Evolutionary conservation across 2,113 vertebrate genomes (phyloP).

Genomic region (Pelvicachromis taeniatus): DNA sequence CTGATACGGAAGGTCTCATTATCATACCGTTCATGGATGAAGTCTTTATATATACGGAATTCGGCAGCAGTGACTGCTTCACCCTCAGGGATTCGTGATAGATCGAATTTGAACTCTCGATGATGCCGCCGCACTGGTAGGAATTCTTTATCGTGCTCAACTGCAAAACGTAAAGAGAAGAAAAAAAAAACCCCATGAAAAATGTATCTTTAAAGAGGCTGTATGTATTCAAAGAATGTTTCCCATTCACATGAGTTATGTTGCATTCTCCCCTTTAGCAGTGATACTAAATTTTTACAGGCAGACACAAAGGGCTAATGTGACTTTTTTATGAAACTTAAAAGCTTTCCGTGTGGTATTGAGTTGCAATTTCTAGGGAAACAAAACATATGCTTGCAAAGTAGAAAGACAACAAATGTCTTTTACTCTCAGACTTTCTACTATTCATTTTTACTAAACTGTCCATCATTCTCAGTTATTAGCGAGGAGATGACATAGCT

Average conservation of each 20-base stretch:
- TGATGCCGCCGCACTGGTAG: slow-evolving; percentile 89
- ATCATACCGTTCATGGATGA: slow-evolving; percentile 85
- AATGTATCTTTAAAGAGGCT: neutral
- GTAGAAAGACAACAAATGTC: neutral
- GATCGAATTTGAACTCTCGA: slow-evolving; percentile 90
- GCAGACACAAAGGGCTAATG: neutral
- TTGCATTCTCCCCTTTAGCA: neutral
- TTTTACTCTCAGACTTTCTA: neutral
- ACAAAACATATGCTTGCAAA: neutral
- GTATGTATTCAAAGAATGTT: neutral
- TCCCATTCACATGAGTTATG: neutral
- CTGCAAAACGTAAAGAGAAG: slow-evolving; percentile 58
- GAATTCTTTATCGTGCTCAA: slow-evolving; percentile 93
- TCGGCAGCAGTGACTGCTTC: slow-evolving; percentile 92
- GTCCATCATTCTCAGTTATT: slow-evolving; percentile 1
- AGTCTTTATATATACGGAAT: slow-evolving; percentile 97
- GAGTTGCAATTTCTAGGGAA: neutral
- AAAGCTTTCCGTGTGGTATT: neutral
- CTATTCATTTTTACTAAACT: neutral
- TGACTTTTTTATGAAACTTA: neutral
- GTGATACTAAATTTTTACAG: neutral
- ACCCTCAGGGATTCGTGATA: slow-evolving; percentile 92
- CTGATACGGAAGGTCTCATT: slow-evolving; percentile 95
- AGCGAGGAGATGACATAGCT: slow-evolving; percentile 11
- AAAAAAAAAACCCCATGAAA: neutral